Evolutionary conservation across 2,113 vertebrate species (phyloP), one percentile per base, ranked within the genome.

Genomic region (Lontra canadensis): DNA sequence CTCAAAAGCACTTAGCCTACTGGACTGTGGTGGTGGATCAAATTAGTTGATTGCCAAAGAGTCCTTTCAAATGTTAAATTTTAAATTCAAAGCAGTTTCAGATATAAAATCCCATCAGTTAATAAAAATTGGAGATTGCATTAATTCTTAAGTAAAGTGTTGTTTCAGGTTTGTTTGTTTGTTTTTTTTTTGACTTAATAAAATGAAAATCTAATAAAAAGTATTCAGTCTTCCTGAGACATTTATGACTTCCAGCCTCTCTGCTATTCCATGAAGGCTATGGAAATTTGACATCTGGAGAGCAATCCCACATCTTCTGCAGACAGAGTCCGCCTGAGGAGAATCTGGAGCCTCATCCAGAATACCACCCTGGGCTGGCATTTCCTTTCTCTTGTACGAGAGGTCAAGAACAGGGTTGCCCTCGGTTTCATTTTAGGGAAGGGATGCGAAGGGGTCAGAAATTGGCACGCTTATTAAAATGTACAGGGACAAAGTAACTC

Each of bases 11-110:
- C 39, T 74, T 63, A 86, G 74, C 47, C 9, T 10, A 18, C 79
- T 36, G 20, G 59, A 29, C 67, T n/a, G 61, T 25, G 36, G 23
- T 65, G 26, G 92, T n/a, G 71, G 71, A 92, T 91, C 63, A 90
- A 26, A 95, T 85, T 7, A 42, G 84, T 69, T 17, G 42, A 76
- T 21, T 74, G 49, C 31, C 4, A 76, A 83, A 87, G 36, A 81
- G 34, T 88, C 5, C 15, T 90, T 92, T 65, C 21, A 78, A 88
- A 80, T 81, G 39, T 52, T 84, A 90, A 88, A 44, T 57, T 79
- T 94, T 47, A 81, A 88, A 65, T 67, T 78, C 88, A 90, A 81
- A 74, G 47, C 47, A 91, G n/a, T 88, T 78, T 86, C 71, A 81
- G 94, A 78, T 49, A 76, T 25, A 69, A 83, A 59, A 90, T 78